Evolutionary conservation across 1,140 invertebrate species (phyloP), one percentile per base, ranked within the genome.

Genomic region (Sycobia sp.): DNA sequence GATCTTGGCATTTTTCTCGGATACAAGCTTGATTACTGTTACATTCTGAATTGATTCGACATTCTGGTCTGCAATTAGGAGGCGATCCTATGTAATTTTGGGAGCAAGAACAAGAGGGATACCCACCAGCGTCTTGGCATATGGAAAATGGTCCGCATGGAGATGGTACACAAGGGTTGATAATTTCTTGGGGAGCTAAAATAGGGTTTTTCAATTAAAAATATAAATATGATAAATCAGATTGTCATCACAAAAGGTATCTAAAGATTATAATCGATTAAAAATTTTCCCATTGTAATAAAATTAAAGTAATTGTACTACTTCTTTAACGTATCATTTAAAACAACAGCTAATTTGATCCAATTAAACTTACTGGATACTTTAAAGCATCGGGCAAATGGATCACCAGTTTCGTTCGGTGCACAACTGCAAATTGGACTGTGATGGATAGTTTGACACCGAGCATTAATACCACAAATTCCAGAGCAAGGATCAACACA

Each of bases 401-500:
- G 87, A 81, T 89, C 86, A 62, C 89, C 89, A 25, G 85, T 88
- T 69, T 85, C 85, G 55, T 84, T 85, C 36, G 72, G 66, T 20
- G 84, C 80, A 73, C 89, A 88, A 67, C 84, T 86, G 74, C 89
- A 89, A 67, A 88, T 86, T 0, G 82, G 79, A 70, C 78, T 84
- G 55, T 86, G 85, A 65, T 81, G 80, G 4, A 86, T 77, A 4
- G 90, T 88, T 69, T 86, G 83, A 72, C 91, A 93, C 47, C 86
- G 84, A 0, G 90, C 87, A 71, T 88, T 86, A 10, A 85, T 76
- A 9, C 92, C 92, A 77, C 92, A 95, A 13, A 87, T 86, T 57
- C 90, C 89, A 13, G 86, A 84, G 65, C 92, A 94, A n/a, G 91
- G 91, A 73, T 93, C 87, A 34, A 85, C 81, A 73, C 92, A 94